Evolutionary conservation across 2,797 vertebrate species (phyloP).

Genomic region (Gouania willdenowi): DNA sequence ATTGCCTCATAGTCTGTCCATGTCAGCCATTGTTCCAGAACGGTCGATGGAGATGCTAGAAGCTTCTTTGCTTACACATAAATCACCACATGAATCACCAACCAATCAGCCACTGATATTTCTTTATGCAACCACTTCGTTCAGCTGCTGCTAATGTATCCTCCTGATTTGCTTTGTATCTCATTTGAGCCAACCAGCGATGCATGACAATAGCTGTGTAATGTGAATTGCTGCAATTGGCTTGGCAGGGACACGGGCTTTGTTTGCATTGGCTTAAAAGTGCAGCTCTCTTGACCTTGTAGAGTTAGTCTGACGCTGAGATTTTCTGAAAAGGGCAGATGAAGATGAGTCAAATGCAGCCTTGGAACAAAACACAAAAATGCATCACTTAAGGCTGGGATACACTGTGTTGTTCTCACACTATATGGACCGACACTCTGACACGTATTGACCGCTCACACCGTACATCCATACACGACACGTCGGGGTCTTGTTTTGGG

Average conservation of each 20-base stretch:
- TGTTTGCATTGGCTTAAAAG: slow-evolving; percentile 35
- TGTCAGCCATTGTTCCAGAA: slow-evolving; percentile 25
- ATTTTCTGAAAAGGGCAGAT: slow-evolving; percentile 20
- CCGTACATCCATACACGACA: slow-evolving; percentile 1
- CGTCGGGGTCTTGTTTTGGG: slow-evolving; percentile 6
- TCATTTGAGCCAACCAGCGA: slow-evolving; percentile 48
- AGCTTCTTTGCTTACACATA: slow-evolving; percentile 57
- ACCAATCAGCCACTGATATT: slow-evolving; percentile 70
- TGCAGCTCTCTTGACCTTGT: slow-evolving; percentile 41
- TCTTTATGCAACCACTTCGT: slow-evolving; percentile 56
- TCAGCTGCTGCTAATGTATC: slow-evolving; percentile 57
- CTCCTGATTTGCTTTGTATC: slow-evolving; percentile 48
- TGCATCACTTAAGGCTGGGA: background rate
- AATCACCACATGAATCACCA: slow-evolving; percentile 52
- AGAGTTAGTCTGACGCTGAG: slow-evolving; percentile 28
- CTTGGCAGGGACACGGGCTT: slow-evolving; percentile 12
- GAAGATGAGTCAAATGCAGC: slow-evolving; percentile 23
- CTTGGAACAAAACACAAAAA: slow-evolving; percentile 27
- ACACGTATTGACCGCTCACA: background rate
- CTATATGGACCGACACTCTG: slow-evolving; percentile 6
- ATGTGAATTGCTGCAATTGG: slow-evolving; percentile 33
- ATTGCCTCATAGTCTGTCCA: slow-evolving; percentile 21
- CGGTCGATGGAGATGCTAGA: slow-evolving; percentile 38
- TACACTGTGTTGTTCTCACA: too few species aligned
- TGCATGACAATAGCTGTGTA: slow-evolving; percentile 43